Conservation (phyloP, 2,888 invertebrate species). For the Acanthosoma haemorrhoidale region DNA sequence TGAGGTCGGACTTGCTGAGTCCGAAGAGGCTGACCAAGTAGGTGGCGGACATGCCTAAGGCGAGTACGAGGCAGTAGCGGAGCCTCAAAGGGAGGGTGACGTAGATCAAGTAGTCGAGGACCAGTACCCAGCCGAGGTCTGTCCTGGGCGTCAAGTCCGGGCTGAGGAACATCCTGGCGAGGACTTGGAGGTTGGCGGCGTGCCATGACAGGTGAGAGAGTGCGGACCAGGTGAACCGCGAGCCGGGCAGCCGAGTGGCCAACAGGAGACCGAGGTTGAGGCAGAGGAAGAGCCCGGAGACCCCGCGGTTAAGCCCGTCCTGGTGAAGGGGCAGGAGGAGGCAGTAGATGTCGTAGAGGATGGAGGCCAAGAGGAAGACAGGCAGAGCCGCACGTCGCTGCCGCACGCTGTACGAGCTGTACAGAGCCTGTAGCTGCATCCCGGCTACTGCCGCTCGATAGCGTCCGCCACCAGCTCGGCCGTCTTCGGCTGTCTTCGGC, state of each 20-base stretch:
- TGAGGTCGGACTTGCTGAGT: constrained; percentile 48
- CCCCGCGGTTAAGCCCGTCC: constrained; percentile 42
- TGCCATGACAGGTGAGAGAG: constrained; percentile 63
- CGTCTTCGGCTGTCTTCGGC: not conserved
- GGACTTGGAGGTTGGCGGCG: constrained; percentile 57
- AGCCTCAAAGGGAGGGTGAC: constrained; percentile 66
- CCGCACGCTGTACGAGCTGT: constrained; percentile 65
- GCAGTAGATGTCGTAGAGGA: constrained; percentile 61
- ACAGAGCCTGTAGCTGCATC: constrained; percentile 61
- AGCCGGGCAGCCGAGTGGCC: constrained; percentile 6
- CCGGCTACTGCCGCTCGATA: constrained; percentile 45
- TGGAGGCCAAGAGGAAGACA: constrained; percentile 61
- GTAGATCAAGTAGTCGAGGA: constrained; percentile 66
- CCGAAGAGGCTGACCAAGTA: constrained; percentile 57
- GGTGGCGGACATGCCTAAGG: constrained; percentile 56
- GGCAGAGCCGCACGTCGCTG: constrained; percentile 65
- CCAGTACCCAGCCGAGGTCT: constrained; percentile 64
- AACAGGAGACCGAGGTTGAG: constrained; percentile 46
- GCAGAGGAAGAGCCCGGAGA: constrained; percentile 46
- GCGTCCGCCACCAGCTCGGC: not conserved
- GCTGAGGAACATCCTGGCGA: constrained; percentile 58
- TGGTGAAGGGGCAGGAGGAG: constrained; percentile 50
- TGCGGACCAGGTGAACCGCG: constrained; percentile 50
- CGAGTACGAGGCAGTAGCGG: constrained; percentile 57
- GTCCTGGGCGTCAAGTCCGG: constrained; percentile 58